Percentiles rank a stretch among this genome's conserved stretches.
These are phyloP conservation scores for Manduca sexta DNA, from an alignment of 1,140 invertebrate genomes.

Conservation along the genomic window DNA sequence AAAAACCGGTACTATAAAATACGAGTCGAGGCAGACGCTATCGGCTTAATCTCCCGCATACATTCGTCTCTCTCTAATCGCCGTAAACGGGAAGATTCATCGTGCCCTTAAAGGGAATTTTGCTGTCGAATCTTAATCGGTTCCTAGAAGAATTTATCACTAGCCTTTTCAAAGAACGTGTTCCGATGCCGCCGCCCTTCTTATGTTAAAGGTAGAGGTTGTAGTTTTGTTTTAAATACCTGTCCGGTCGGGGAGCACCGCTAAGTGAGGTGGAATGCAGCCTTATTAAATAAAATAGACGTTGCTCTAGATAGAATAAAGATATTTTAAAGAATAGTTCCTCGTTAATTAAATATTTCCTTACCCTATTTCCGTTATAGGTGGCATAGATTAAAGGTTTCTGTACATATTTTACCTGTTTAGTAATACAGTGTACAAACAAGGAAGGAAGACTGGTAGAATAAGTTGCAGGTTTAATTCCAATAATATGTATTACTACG, in stretches of 20 bases:
- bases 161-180: constrained; percentile 40
- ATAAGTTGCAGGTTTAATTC: not conserved
- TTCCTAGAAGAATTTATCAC: constrained; percentile 62
- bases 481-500: no score
- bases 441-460: no score
- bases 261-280: constrained; percentile 20
- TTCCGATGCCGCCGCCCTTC: constrained; percentile 17
- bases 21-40: constrained; percentile 34
- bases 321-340: no score
- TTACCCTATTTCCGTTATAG: no score
- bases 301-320: no score
- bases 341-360: no score
- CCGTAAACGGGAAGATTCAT: constrained; percentile 50
- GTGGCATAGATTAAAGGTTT: no score
- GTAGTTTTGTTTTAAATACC: constrained; percentile 25
- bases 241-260: constrained; percentile 11
- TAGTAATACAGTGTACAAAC: no score
- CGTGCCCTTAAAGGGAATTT: constrained; percentile 54
- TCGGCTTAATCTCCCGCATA: constrained; percentile 49
- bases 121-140: constrained; percentile 51
- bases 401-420: no score
- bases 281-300: not conserved
- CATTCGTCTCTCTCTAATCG: constrained; percentile 58
- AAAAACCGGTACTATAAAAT: constrained; percentile 24
- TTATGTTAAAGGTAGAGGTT: constrained; percentile 19